Percentiles rank a stretch among this genome's conserved stretches.
Evolutionary conservation across 2,113 vertebrate species (phyloP).

Genomic region (Phaetusa simplex): DNA sequence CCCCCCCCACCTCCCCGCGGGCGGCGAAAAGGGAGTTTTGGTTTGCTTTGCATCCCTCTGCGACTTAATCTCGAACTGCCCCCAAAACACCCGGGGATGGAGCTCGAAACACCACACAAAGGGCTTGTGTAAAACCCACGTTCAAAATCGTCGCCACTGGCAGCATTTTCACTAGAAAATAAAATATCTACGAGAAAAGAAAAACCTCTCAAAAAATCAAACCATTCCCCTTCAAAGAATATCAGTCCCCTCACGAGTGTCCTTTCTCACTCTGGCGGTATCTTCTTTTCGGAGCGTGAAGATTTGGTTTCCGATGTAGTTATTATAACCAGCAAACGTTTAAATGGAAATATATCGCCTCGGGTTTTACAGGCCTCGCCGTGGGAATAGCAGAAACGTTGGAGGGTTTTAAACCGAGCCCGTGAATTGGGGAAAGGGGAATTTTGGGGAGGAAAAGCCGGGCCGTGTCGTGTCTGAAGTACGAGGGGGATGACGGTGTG

Average conservation of each 20-base stretch:
- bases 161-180: background rate
- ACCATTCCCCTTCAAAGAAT: background rate
- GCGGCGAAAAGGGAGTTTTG: rapidly evolving
- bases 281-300: background rate
- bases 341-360: background rate
- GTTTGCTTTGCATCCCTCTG: background rate
- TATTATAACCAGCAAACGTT: background rate
- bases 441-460: background rate
- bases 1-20: background rate
- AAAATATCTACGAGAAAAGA: background rate
- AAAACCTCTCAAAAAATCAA: background rate
- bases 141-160: background rate
- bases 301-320: background rate
- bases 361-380: background rate
- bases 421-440: background rate
- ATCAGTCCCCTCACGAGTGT: background rate
- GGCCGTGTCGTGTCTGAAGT: background rate
- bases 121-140: background rate
- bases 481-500: background rate
- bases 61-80: background rate
- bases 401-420: background rate
- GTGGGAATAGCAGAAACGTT: background rate
- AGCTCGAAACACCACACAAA: background rate
- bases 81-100: background rate
- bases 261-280: rapidly evolving